phyloP scores from a whole-genome alignment of 2,113 vertebrate genomes.

The Xyrauchen texanus region DNA sequence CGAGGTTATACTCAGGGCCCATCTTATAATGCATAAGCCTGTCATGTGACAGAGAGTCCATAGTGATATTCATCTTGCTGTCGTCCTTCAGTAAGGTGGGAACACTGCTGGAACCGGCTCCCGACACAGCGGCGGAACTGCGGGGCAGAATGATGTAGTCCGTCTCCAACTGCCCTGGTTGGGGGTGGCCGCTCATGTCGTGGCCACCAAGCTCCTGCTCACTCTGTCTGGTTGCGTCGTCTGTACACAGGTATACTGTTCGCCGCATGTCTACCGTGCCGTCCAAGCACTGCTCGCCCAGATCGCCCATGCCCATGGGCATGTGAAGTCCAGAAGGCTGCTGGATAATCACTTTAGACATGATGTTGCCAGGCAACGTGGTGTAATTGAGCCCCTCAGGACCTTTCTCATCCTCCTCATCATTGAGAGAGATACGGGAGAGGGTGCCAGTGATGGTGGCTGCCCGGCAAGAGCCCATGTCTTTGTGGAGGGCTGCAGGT shows the following conservation, averaged over 20 bases:
- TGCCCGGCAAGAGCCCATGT: slow-evolving; percentile 93
- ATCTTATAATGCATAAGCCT: slow-evolving; percentile 97
- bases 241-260: slow-evolving; percentile 96
- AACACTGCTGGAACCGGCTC: slow-evolving; percentile 77
- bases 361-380: slow-evolving; percentile 95
- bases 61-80: slow-evolving; percentile 90
- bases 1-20: slow-evolving; percentile 90
- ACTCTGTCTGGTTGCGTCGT: slow-evolving; percentile 87
- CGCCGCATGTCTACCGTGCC: slow-evolving; percentile 84
- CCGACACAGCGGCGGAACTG: slow-evolving; percentile 58
- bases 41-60: slow-evolving; percentile 93
- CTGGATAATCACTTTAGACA: slow-evolving; percentile 98
- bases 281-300: slow-evolving; percentile 89
- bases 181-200: slow-evolving; percentile 74
- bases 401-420: slow-evolving; percentile 92
- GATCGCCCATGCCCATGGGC: slow-evolving; percentile 89
- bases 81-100: slow-evolving; percentile 92
- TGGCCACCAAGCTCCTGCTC: slow-evolving; percentile 88
- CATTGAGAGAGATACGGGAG: slow-evolving; percentile 95
- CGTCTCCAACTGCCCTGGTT: slow-evolving; percentile 91
- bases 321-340: slow-evolving; percentile 92
- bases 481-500: slow-evolving; percentile 92
- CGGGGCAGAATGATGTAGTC: slow-evolving; percentile 98
- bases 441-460: slow-evolving; percentile 96
- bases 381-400: slow-evolving; percentile 95